Evolutionary conservation across 1,140 invertebrate genomes (phyloP), one percentile per base, ranked within the genome.

Genomic region (Aradophagus sp.): DNA sequence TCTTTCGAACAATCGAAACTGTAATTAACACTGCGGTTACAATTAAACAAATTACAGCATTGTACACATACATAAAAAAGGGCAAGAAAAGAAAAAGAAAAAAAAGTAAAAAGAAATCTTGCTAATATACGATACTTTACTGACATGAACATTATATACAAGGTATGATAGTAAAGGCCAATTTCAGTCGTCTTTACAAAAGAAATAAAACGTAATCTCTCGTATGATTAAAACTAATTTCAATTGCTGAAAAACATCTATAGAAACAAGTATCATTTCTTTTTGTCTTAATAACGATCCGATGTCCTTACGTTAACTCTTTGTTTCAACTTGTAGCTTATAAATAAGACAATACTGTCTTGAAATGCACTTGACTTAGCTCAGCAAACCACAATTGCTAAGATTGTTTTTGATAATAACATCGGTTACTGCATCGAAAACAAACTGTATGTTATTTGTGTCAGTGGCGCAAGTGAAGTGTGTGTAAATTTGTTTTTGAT

Each of bases 371-470:
- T 6, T 45, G 13, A 66, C 78, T 84, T 80, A 86, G 63, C 83
- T 85, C 27, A 85, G 47, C 23, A 95, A 88, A 45, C 96, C 96
- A 86, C 94, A 95, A 86, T 96, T 95, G 84, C 95, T 95, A 38
- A 97, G 87, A 86, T 96, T 97, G 79, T 95, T 95, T 80, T 96
- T 96, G 79, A 97, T 95, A 74, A 96, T 95, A 55, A 97, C 93
- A 87, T 96, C 95, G 48, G 95, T 95, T 52, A 96, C 94, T 53
- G 93, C 93, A 84, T 96, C 95, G 79, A 96, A 96, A 13, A 96
- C 95, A 84, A 96, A 96, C 80, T 95, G 91, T 56, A 97, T 95
- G 82, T 97, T 97, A 58, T 90, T 92, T 31, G 95, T 96, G 77
- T 97, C 95, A 31, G 95, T 96, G 17, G 95, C 95, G 87, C 95